Conservation (phyloP, 2,797 vertebrate species). For the Channa striata region DNA sequence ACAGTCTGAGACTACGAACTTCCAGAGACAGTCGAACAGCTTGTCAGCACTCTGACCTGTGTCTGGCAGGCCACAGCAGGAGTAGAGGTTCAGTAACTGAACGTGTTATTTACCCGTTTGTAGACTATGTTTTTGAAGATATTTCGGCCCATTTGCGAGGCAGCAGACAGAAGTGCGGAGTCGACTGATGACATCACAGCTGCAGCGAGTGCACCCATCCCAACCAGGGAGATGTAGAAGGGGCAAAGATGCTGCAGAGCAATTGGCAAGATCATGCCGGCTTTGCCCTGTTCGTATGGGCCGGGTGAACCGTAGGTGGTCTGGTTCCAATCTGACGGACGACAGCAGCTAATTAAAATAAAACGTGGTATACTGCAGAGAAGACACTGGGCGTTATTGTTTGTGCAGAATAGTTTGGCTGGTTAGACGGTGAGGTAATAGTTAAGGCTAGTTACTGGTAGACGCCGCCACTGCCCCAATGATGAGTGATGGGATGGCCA, state of each 20-base stretch:
- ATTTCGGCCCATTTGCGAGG: conserved; percentile 65
- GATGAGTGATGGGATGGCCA: conserved; percentile 60
- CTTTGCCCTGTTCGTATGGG: conserved; percentile 44
- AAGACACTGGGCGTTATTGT: too few species aligned
- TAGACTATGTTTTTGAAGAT: conserved; percentile 67
- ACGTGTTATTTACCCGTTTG: conserved; percentile 21
- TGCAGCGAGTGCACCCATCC: conserved; percentile 62
- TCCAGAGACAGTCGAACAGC: too few species aligned
- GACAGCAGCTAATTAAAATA: not conserved
- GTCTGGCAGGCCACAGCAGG: too few species aligned
- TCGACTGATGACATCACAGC: conserved; percentile 73
- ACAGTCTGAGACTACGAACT: too few species aligned
- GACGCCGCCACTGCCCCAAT: conserved; percentile 60
- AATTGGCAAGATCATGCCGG: conserved; percentile 60
- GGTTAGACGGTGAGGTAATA: not conserved
- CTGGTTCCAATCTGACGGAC: conserved; percentile 70
- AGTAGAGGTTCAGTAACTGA: too few species aligned
- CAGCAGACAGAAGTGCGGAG: conserved; percentile 70
- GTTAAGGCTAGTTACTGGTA: conserved; percentile 30
- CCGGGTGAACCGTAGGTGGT: conserved; percentile 44
- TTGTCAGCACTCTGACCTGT: too few species aligned
- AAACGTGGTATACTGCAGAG: too few species aligned
- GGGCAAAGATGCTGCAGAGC: conserved; percentile 64
- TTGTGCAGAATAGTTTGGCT: not conserved
- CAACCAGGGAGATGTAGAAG: conserved; percentile 36